phyloP scores from a whole-genome alignment of 2,888 invertebrate species.

The Cryptus armator region DNA sequence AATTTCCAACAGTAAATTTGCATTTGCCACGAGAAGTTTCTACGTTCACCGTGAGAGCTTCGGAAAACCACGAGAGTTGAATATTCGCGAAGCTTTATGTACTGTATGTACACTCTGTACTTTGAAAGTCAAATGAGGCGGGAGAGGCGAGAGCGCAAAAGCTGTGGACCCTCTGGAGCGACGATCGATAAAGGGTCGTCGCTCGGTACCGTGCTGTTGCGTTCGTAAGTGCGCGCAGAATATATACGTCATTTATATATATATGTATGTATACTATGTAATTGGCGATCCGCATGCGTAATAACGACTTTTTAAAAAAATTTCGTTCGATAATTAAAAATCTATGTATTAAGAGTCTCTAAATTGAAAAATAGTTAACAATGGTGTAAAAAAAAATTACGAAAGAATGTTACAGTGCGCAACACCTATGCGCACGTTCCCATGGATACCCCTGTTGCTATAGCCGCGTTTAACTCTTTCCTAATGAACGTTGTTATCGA shows the following conservation, averaged over 20 bases:
- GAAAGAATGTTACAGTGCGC: not conserved
- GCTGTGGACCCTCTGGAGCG: slow-evolving; percentile 1
- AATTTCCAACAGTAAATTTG: not conserved
- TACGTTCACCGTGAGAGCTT: not conserved
- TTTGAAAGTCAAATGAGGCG: not conserved
- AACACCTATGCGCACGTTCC: not conserved
- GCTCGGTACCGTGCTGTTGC: not conserved
- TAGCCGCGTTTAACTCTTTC: not conserved
- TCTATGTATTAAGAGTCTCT: no score
- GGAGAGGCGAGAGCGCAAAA: not conserved
- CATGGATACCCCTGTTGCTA: slow-evolving; percentile 51
- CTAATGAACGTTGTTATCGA: slow-evolving; percentile 41
- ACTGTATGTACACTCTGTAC: not conserved
- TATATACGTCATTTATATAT: not conserved
- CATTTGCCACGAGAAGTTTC: not conserved
- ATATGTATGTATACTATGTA: no score
- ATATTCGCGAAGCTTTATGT: not conserved
- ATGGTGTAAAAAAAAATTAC: not conserved
- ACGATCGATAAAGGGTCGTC: slow-evolving; percentile 27
- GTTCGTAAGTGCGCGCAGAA: not conserved
- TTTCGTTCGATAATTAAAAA: no score
- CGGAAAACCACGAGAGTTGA: not conserved
- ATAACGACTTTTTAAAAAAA: no score
- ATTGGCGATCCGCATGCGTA: no score
- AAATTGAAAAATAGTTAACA: not conserved